Conservation (phyloP, 2,888 invertebrate species). For the Epinotia nisella region DNA sequence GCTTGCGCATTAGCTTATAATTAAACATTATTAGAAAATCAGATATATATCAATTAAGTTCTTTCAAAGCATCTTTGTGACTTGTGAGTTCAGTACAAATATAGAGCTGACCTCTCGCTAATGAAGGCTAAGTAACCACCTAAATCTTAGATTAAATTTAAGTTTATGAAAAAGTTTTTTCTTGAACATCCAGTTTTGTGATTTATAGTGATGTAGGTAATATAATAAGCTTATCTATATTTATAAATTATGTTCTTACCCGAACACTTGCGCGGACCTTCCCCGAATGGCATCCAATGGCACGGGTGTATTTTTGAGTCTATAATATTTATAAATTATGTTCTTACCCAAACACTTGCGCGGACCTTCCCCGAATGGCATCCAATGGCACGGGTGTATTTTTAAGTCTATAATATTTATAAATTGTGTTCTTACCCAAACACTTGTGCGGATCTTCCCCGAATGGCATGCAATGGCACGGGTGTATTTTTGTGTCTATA, state of each 20-base stretch:
- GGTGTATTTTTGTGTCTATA: conserved; percentile 78
- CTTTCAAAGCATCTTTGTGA: too few relatives aligned
- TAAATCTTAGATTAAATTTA: too few relatives aligned
- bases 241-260: conserved; percentile 64
- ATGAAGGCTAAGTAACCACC: too few relatives aligned
- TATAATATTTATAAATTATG: too few relatives aligned
- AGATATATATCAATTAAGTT: too few relatives aligned
- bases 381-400: conserved; percentile 80
- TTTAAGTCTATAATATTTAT: conserved; percentile 60
- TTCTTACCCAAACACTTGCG: conserved; percentile 82
- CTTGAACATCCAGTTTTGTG: too few relatives aligned
- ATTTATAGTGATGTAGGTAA: too few relatives aligned
- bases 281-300: conserved; percentile 84
- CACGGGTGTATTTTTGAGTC: conserved; percentile 78
- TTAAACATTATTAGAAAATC: too few relatives aligned
- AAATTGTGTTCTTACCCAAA: conserved; percentile 68
- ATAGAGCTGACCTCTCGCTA: too few relatives aligned
- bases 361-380: conserved; percentile 85
- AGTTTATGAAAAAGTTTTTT: too few relatives aligned
- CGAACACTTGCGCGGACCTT: conserved; percentile 84
- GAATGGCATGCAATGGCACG: conserved; percentile 83
- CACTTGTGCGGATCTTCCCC: conserved; percentile 85
- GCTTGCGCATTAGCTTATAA: neutral
- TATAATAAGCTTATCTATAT: too few relatives aligned
- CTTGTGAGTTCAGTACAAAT: too few relatives aligned